These are phyloP conservation scores for Morpho achilles DNA, from an alignment of 2,888 invertebrate species.

Conservation along the genomic window DNA sequence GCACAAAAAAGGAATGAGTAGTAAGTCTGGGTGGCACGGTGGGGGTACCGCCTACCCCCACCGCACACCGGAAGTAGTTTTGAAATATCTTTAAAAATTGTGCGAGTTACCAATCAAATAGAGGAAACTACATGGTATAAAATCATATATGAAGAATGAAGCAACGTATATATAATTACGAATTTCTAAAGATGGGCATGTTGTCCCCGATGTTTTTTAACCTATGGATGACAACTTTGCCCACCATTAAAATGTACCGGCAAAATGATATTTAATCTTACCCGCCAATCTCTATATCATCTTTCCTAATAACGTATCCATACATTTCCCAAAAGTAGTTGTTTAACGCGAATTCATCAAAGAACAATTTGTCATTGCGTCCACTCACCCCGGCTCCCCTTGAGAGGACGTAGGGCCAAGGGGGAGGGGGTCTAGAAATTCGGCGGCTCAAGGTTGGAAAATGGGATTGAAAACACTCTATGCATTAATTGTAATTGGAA, in stretches of 20 bases:
- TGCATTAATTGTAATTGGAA: no score
- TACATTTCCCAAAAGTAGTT: constrained; percentile 3
- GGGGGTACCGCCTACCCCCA: not conserved
- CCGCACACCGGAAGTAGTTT: constrained; percentile 1
- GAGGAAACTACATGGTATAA: not conserved
- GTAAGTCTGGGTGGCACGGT: not conserved
- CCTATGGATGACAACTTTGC: no score
- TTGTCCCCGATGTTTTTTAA: no score
- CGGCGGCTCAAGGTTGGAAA: not conserved
- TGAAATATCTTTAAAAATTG: not conserved
- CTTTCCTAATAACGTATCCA: not conserved
- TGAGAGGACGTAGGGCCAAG: not conserved
- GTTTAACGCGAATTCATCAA: constrained; percentile 23
- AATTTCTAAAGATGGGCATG: no score
- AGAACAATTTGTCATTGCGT: constrained; percentile 23
- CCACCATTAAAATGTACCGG: no score
- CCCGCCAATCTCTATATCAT: not conserved
- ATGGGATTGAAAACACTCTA: not conserved
- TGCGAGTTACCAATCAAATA: constrained; percentile 9
- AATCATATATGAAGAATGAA: not conserved
- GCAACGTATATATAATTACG: not conserved
- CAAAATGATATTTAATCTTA: no score
- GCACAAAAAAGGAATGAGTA: constrained; percentile 2
- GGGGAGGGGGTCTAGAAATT: not conserved
- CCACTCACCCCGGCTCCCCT: constrained; percentile 4